phyloP scores from a whole-genome alignment of 2,113 vertebrate species.

The Neolamprologus brichardi region DNA sequence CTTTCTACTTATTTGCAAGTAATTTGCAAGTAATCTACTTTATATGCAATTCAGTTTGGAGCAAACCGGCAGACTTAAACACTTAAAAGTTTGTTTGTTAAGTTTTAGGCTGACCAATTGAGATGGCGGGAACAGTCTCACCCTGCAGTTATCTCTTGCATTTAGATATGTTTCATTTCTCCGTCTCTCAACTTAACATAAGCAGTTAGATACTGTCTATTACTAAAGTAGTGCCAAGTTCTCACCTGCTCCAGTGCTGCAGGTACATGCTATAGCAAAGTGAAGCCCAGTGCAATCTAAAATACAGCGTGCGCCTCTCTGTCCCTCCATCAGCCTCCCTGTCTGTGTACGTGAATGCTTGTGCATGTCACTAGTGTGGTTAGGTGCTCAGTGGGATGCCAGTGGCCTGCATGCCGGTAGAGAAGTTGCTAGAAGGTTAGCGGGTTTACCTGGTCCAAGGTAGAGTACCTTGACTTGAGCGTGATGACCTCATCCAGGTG shows the following conservation, averaged over 20 bases:
- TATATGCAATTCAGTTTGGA: neutral
- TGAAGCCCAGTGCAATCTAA: neutral
- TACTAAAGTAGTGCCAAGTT: neutral
- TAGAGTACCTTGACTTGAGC: slow-evolving; percentile 84
- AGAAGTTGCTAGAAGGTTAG: slow-evolving; percentile 57
- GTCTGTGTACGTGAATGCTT: neutral
- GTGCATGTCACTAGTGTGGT: slow-evolving; percentile 16
- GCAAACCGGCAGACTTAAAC: neutral
- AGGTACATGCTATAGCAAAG: neutral
- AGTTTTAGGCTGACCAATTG: neutral
- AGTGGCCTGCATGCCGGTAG: slow-evolving; percentile 64
- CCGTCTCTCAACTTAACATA: neutral
- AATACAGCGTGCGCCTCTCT: neutral
- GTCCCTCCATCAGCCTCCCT: slow-evolving; percentile 3
- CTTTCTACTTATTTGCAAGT: neutral
- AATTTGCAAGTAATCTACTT: neutral
- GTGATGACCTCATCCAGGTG: slow-evolving; percentile 84
- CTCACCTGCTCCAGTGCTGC: neutral
- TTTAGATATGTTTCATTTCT: neutral
- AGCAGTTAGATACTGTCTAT: neutral
- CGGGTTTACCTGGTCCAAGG: slow-evolving; percentile 81
- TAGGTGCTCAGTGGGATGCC: slow-evolving; percentile 43
- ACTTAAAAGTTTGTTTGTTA: neutral
- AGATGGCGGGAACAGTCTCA: neutral
- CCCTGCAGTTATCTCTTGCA: neutral